Conservation (phyloP, 2,888 invertebrate species). For the Pheosia tremula region DNA sequence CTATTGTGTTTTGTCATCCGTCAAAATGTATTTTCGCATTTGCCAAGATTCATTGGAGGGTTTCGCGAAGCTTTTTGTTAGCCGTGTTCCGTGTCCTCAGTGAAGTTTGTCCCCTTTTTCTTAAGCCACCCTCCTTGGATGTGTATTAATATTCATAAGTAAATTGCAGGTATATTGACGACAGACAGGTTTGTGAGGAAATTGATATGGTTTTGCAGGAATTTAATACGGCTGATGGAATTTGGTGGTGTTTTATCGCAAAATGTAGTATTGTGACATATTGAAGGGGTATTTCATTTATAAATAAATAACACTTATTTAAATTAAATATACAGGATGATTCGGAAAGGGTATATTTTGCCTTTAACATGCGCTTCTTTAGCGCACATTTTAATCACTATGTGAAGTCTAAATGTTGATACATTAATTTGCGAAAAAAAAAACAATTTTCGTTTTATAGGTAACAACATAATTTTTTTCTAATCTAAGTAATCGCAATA, state of each 20-base stretch:
- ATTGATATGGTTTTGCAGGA: constrained; percentile 8
- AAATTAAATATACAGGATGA: too few relatives aligned
- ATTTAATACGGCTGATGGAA: neutral
- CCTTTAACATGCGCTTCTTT: too few relatives aligned
- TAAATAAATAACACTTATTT: too few relatives aligned
- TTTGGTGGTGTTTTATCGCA: neutral
- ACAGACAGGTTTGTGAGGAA: constrained; percentile 28
- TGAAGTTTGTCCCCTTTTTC: constrained; percentile 50
- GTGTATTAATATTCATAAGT: constrained; percentile 82
- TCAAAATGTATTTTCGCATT: constrained; percentile 77
- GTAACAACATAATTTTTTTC: too few relatives aligned
- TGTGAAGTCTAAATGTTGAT: too few relatives aligned
- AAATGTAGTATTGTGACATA: too few relatives aligned
- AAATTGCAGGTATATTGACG: constrained; percentile 69
- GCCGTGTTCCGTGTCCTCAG: constrained; percentile 58
- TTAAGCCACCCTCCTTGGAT: constrained; percentile 54
- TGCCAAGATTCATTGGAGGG: constrained; percentile 59
- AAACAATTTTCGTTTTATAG: too few relatives aligned
- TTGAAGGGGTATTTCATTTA: too few relatives aligned
- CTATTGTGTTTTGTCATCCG: constrained; percentile 79
- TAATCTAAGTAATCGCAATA: too few relatives aligned
- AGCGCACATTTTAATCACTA: too few relatives aligned
- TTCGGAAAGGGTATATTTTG: too few relatives aligned
- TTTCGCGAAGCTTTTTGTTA: constrained; percentile 64
- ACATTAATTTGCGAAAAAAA: too few relatives aligned